Base-by-base conservation (phyloP, 2,113 vertebrate species). In the Syrmaticus mikado region DNA sequence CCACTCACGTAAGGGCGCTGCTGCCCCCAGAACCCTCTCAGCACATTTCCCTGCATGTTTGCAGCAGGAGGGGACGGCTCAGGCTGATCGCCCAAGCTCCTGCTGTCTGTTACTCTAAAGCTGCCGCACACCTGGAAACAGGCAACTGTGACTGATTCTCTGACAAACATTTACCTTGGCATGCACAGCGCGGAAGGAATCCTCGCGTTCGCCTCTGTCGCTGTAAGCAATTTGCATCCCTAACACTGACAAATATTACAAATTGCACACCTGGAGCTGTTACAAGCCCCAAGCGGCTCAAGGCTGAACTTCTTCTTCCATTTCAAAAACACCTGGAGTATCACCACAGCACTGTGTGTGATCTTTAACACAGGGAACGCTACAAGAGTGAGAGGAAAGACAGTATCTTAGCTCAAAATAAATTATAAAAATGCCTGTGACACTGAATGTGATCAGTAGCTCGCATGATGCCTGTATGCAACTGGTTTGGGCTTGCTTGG, bases 111-210 rank as follows among this genome's bases (percentile, higher is more conserved):
- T 73, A 46, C 52, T 93, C 13, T 61, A 74, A 74, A 75, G 36
- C 50, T 82, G 65, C 32, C 3, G 2, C 75, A 65, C 94, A 96
- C 67, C 96, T 97, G 95, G 86, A 94, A 93, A 94, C 30, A 38
- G 2, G 24, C 67, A 50, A 45, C 83, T 40, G 36, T 60, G 92
- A 85, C 82, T 65, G 85, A 93, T 81, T 62, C 81, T 73, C 82
- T 81, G 92, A 72, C 80, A 96, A 93, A 94, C 73, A 95, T 97
- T 97, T 94, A 73, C 95, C 87, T 90, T 91, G 93, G 94, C 94
- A 80, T 4, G 2, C 65, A 14, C 74, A 72, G 85, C 46, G 46
- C 52, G 82, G 85, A 79, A 66, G 58, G 83, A 67, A 72, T 81
- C 73, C 16, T 71, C n/a, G 10, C 19, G 71, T n/a, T 93, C 80